These are phyloP conservation scores for Circaetus gallicus DNA, from an alignment of 2,113 vertebrate species.

Conservation along the genomic window DNA sequence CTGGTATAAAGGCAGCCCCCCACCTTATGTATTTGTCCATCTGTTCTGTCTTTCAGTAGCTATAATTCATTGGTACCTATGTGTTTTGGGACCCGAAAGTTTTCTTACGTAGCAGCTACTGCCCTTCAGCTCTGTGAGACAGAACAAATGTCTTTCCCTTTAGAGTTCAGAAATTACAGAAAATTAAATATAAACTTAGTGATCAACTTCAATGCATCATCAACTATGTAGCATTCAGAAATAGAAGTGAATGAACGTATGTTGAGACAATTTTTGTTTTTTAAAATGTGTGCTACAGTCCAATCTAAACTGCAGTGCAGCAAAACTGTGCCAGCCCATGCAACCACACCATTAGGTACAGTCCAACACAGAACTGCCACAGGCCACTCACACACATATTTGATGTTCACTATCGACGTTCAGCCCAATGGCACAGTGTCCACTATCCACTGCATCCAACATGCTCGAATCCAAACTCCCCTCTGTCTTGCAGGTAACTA, in stretches of 20 bases:
- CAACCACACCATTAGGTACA: background rate
- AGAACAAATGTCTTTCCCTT: background rate
- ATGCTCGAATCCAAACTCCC: background rate
- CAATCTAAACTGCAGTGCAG: background rate
- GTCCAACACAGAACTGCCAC: background rate
- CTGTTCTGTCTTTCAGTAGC: background rate
- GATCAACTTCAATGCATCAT: background rate
- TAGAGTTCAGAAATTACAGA: background rate
- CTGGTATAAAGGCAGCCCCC: background rate
- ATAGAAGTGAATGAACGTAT: background rate
- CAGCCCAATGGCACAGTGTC: background rate
- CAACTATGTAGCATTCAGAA: background rate
- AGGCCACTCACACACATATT: rapidly evolving
- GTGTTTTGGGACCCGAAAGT: background rate
- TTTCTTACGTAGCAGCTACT: background rate
- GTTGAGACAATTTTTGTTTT: background rate
- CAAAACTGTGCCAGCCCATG: background rate
- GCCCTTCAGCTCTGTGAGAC: background rate
- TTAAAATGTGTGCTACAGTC: background rate
- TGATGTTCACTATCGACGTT: rapidly evolving
- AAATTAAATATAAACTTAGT: background rate
- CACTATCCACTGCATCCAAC: background rate
- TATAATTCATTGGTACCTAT: background rate
- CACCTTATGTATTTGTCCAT: background rate
- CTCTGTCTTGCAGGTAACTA: background rate